Base-by-base conservation (phyloP, 2,113 vertebrate species). In the Amphilophus citrinellus region DNA sequence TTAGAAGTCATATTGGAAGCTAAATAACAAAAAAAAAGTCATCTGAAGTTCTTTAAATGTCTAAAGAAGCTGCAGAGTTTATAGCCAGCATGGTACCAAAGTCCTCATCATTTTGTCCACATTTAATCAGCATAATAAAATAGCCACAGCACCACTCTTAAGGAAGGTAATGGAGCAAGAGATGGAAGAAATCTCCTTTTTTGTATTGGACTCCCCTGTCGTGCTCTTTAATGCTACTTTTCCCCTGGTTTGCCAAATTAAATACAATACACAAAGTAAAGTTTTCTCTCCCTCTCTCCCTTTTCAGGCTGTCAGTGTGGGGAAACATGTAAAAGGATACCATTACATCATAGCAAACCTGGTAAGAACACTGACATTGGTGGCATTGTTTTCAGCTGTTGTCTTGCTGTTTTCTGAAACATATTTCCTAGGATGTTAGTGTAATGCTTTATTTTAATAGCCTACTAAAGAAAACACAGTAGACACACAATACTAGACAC, bases 311-410 rank as follows among this genome's bases (percentile, higher is more conserved):
- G 98, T 99, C 82, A 99, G 97, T 83, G 97, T 98, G 93, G 98
- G 98, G 79, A 99, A 99, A 88, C 98, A 99, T 82, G 97, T 99
- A 44, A 98, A 98, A 96, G 97, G 98, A 88, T 99, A 98, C 93
- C 98, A 99, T 95, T 99, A 99, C 95, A 98, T 99, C 95, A 94
- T 99, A 76, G 98, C 98, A 94, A 99, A 99, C 92, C 95, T 99
- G 97, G 98, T 99, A 96, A 98, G 97, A 65, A n/a, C 10, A 56
- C 30, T 37, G 14, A 6, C 47, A 50, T 2, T 57, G 60, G 60
- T 86, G 20, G 10, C 5, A 4, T 79, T 63, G 20, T 32, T 57
- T 7, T 59, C 15, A 27, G 17, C 65, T 76, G 17, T 79, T 73
- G 39, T 75, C 77, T 83, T 58, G 32, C 42, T 1, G 60, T 53